Percentiles rank a stretch among this genome's conserved stretches.
phyloP scores from a whole-genome alignment of 1,140 invertebrate species.

The Drosophila tani region DNA sequence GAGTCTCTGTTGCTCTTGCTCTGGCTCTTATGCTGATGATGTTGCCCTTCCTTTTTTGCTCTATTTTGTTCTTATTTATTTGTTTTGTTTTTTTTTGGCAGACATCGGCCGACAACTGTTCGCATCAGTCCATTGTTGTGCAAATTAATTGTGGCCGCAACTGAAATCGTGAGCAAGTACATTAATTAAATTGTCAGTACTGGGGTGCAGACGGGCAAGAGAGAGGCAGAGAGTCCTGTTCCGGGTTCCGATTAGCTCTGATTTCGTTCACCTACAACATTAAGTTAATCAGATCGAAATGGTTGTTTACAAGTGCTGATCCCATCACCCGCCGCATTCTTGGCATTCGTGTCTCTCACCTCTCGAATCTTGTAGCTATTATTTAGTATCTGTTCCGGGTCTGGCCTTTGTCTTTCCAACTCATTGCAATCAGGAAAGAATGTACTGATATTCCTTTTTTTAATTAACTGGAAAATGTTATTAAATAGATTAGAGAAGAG shows the following conservation, averaged over 20 bases:
- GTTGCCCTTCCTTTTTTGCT: slow-evolving; percentile 39
- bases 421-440: too few species aligned
- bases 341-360: slow-evolving; percentile 9
- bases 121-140: slow-evolving; percentile 80
- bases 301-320: slow-evolving; percentile 18
- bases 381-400: slow-evolving; percentile 4
- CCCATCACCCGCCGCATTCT: slow-evolving; percentile 10
- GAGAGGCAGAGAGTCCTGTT: slow-evolving; percentile 27
- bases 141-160: slow-evolving; percentile 53
- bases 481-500: not conserved
- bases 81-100: slow-evolving; percentile 63
- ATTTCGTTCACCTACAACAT: slow-evolving; percentile 11
- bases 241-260: slow-evolving; percentile 4
- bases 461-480: not conserved
- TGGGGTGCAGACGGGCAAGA: not conserved
- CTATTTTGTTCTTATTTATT: slow-evolving; percentile 15
- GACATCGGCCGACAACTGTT: slow-evolving; percentile 79
- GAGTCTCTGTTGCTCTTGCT: slow-evolving; percentile 31
- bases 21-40: slow-evolving; percentile 17
- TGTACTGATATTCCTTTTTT: not conserved
- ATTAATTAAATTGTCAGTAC: slow-evolving; percentile 53
- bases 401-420: not conserved
- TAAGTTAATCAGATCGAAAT: slow-evolving; percentile 18
- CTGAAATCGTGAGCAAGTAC: slow-evolving; percentile 15
- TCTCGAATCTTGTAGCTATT: not conserved